Evolutionary conservation across 2,888 invertebrate genomes (phyloP), one percentile per base, ranked within the genome.

Genomic region (Drosophila falleni): DNA sequence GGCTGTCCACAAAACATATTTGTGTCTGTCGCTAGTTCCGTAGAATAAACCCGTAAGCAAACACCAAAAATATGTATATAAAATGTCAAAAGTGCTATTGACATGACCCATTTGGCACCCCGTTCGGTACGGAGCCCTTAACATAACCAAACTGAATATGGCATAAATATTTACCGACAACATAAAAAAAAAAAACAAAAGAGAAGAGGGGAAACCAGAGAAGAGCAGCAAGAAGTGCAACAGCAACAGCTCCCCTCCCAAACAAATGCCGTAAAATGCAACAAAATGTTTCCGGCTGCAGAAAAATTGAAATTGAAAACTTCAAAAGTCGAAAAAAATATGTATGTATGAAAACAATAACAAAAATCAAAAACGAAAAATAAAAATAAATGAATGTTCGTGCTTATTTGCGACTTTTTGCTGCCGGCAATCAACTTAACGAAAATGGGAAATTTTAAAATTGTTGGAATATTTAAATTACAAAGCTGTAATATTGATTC

Each of bases 81-180:
- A 65, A 70, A 80, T 87, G 86, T 81, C 80, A 72, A 79, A 75
- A 85, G 82, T 87, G 82, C 70, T 54, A 80, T 53, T 74, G 81
- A 81, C 87, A 80, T 73, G 87, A 26, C 50, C 51, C 87, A 86
- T 86, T 80, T 74, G 87, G 44, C 9, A 15, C n/a, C 50, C 35
- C 11, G 13, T 19, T 11, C 23, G 19, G 8, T 5, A 0, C 15
- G n/a, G 11, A 29, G 62, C 63, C 71, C 69, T 49, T 39, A 29
- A 54, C 55, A 15, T 44, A 41, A 23, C 16, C 13, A 13, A 41
- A 60, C 46, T 33, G 35, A 39, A 16, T 19, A 8, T 2, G 51
- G 47, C 42, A 67, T 62, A 67, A 67, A 74, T 78, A 68, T 61
- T 78, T 42, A 67, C 68, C 42, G 51, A 55, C 35, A 42, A 64